Evolutionary conservation across 2,797 vertebrate species (phyloP), one percentile per base, ranked within the genome.

Genomic region (Halcyon chelicuti): DNA sequence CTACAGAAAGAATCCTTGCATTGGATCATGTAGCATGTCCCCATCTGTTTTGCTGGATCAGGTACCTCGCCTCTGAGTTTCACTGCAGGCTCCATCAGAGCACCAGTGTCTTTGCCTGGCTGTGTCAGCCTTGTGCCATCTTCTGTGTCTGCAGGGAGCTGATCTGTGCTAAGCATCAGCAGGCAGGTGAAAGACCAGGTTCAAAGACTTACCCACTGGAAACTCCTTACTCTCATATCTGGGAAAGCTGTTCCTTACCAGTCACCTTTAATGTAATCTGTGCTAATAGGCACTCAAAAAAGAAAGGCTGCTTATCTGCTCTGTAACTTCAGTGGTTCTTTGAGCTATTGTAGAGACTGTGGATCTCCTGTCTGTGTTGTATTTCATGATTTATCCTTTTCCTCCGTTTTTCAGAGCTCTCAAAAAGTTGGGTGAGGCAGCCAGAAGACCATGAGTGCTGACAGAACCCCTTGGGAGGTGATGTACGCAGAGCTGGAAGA

Each of bases 101-200:
- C 26, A 58, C 14, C 14, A n/a, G 28, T 1, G 2, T 29, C 16
- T 62, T 57, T 29, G 28, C 37, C 15, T 51, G 61, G 39, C 67
- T 70, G 26, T 2, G 1, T 14, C 67, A 76, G 60, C 85, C 31
- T 22, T 49, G 28, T 31, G 71, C 54, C 2, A 1, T 6, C 44
- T 78, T 29, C n/a, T 0, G 0, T 20, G 22, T 20, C 54, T 46
- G 37, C 72, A 51, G 22, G 1, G 42, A 54, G 16, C 10, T 62
- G 31, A 40, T 7, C 31, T 12, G 15, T 22, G 39, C 7, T 8
- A 46, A 22, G 21, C 42, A 62, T 9, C 55, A 68, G 66, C 33
- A n/a, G 33, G 18, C 0, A 2, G 20, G 18, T 26, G 60, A 60
- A 52, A 11, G 31, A 23, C 21, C 44, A 44, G 8, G 23, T 19